Base-by-base conservation (phyloP, 2,797 vertebrate genomes). In the Sylvia borin region DNA sequence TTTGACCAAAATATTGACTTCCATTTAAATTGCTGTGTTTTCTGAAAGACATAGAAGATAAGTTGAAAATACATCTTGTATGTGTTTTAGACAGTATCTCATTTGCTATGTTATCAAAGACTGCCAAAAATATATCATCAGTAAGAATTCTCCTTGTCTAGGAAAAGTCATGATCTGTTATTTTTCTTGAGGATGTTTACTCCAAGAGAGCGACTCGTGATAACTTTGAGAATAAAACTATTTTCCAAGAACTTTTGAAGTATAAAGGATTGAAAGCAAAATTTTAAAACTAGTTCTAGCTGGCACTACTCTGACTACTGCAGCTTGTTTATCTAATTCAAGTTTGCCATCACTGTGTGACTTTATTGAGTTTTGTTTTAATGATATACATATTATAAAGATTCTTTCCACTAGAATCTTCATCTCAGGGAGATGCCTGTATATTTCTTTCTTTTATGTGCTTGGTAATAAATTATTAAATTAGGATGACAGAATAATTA, bases 1-100 rank as follows among this genome's bases (percentile, higher is more conserved):
- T 94, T 92, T 90, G 67, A 80, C 27, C 47, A 80, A 90, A 85
- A 54, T 43, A 25, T 48, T 82, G 20, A 71, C 74, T 95, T 84
- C 16, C 53, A 74, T 88, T 92, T 66, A 67, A 93, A 82, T 71
- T 58, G 12, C 2, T 67, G 0, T 43, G 50, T 81, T 76, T 81
- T 74, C 50, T 53, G 34, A 79, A 82, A 74, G n/a, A 75, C 21
- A 58, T 25, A 43, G 36, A 91, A 84, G 29, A 50, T 43, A 82
- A 60, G 25, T 73, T 34, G 20, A 57, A 16, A 67, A 47, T n/a
- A 65, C 76, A 71, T 67, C 36, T 90, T 73, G 18, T 24, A 25
- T 18, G n/a, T 45, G 15, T 32, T 75, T 91, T 68, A 78, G 40
- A 75, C n/a, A 77, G 36, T 24, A 65, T 19, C 22, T 73, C 42